These are phyloP conservation scores for Malthinus seriepunctatus DNA, from an alignment of 2,888 invertebrate genomes.

Conservation along the genomic window DNA sequence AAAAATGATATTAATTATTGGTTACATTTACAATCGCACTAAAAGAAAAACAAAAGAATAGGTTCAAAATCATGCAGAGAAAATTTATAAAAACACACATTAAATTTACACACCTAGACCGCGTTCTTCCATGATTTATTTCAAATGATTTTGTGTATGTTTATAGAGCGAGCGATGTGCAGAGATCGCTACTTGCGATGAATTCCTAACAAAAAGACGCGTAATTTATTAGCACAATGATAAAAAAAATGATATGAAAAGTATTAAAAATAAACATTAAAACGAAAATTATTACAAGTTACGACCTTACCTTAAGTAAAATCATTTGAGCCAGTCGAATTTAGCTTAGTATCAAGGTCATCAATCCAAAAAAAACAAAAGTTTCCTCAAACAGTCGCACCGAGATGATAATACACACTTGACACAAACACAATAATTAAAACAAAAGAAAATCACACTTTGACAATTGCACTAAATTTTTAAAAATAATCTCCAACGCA, in stretches of 20 bases:
- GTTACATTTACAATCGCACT: neutral
- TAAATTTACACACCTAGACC: conserved; percentile 48
- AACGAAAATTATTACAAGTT: conserved; percentile 11
- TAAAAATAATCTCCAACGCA: too few relatives aligned
- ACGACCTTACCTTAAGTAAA: conserved; percentile 36
- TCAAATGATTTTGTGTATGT: conserved; percentile 13
- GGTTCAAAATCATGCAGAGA: conserved; percentile 11
- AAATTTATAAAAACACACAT: conserved; percentile 17
- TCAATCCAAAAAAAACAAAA: conserved; percentile 17
- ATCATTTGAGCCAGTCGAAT: conserved; percentile 34
- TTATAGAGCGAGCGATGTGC: conserved; percentile 8
- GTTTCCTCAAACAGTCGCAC: neutral
- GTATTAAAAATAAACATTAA: conserved; percentile 3
- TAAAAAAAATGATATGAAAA: conserved; percentile 6
- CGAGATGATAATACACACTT: too few relatives aligned
- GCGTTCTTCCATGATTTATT: conserved; percentile 48
- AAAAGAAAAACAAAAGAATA: conserved; percentile 10
- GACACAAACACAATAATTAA: too few relatives aligned
- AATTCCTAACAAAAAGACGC: conserved; percentile 33
- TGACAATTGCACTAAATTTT: too few relatives aligned
- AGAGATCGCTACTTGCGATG: conserved; percentile 33
- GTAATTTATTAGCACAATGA: conserved; percentile 19
- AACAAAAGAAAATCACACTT: too few relatives aligned
- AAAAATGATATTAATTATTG: neutral
- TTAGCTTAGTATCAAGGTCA: conserved; percentile 37